Evolutionary conservation across 2,888 invertebrate genomes (phyloP).

Genomic region (Chymomyza procnemis): DNA sequence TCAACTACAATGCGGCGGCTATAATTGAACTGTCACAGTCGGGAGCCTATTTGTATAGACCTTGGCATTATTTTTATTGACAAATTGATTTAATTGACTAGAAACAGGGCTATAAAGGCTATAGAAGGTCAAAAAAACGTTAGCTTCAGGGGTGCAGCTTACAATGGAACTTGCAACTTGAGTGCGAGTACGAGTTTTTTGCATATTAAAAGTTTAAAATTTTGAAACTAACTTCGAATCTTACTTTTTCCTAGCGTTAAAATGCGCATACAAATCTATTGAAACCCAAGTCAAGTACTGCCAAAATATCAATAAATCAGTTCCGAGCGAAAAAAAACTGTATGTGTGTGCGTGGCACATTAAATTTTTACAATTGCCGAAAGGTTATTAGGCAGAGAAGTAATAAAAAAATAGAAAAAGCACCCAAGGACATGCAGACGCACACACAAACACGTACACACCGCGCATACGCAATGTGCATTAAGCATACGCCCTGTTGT

Average conservation of each 20-base stretch:
- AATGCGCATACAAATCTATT: neutral
- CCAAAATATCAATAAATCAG: neutral
- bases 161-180: neutral
- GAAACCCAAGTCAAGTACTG: neutral
- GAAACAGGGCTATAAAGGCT: neutral
- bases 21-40: constrained; percentile 40
- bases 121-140: too few species aligned
- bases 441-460: neutral
- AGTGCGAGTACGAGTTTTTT: neutral
- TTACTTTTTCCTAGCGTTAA: too few species aligned
- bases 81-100: constrained; percentile 26
- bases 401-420: neutral
- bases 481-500: constrained; percentile 51
- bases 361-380: neutral
- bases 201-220: too few species aligned
- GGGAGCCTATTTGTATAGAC: neutral
- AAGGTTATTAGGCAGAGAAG: neutral
- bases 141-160: neutral
- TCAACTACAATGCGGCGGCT: constrained; percentile 3
- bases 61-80: constrained; percentile 25
- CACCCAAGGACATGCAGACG: neutral
- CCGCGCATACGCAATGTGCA: constrained; percentile 37
- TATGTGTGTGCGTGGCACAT: neutral
- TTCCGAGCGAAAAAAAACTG: neutral
- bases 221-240: too few species aligned